Base-by-base conservation (phyloP, 1,140 invertebrate genomes). In the Ooceraea biroi region DNA sequence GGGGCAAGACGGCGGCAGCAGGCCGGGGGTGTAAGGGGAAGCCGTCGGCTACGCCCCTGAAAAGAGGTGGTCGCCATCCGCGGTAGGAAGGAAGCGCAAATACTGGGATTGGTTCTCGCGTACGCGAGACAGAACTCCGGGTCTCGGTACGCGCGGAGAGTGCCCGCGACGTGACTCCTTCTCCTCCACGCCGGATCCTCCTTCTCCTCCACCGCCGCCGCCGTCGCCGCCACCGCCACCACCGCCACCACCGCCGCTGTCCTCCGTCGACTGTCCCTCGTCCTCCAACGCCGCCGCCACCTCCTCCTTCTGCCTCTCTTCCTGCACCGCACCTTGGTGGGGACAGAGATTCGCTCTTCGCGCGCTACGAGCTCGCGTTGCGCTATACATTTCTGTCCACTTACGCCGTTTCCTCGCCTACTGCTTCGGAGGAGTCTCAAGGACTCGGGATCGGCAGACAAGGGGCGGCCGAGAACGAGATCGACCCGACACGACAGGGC, bases 61-160 rank as follows among this genome's bases (percentile, higher is more conserved):
- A 91, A 93, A 93, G 93, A 93, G 93, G 93, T 93, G 93, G 93
- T 92, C 92, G 92, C 93, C 90, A 93, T 93, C 90, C 91, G 85
- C 91, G 91, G 92, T 93, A 93, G 93, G 93, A 93, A 93, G 93
- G 93, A 93, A 94, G 93, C 91, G 91, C 92, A 93, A 94, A 93
- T 93, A 93, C 92, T 91, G 91, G 92, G 93, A 94, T 94, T 94
- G 93, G 93, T 92, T 93, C 92, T 92, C 93, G 88, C 91, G 92
- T 91, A 88, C 89, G 84, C 92, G 87, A 84, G 88, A 91, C 88
- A 91, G 89, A 90, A 88, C 84, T 91, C 77, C 83, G 90, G 88
- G 90, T 93, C 90, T 92, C 89, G 82, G 88, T 91, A 91, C 89
- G 84, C 88, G 85, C 85, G 86, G 87, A 85, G 84, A 91, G 89